A percentile compares a stretch with the other conserved stretches of the same genome.
Evolutionary conservation across 2,797 vertebrate species (phyloP).

Genomic region (Sternarchorhynchus goeldii): DNA sequence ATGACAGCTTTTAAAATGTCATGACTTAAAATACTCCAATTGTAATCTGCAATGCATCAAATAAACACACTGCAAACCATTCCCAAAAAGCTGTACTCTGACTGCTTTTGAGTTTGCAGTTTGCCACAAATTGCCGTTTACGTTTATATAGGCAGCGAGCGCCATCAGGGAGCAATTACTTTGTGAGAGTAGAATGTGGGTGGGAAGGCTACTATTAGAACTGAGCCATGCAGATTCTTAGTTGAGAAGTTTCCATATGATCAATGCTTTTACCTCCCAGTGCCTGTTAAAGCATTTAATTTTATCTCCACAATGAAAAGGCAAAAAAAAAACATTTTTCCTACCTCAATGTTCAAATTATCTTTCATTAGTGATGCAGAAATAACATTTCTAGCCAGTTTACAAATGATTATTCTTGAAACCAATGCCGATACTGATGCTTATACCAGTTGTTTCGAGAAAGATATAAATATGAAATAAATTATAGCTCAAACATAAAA

Average conservation of each 20-base stretch:
- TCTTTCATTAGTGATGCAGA: too few relatives aligned
- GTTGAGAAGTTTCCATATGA: slow-evolving; percentile 9
- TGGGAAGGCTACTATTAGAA: not conserved
- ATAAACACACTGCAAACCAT: slow-evolving; percentile 12
- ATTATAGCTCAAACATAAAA: too few relatives aligned
- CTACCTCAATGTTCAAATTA: too few relatives aligned
- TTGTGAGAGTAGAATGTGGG: slow-evolving; percentile 1
- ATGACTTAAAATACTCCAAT: slow-evolving; percentile 18
- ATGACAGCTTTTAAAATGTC: slow-evolving; percentile 10
- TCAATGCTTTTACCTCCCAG: slow-evolving; percentile 23
- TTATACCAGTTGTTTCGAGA: too few relatives aligned
- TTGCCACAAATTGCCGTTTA: slow-evolving; percentile 26
- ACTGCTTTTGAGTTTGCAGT: slow-evolving; percentile 3
- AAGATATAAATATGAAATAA: too few relatives aligned
- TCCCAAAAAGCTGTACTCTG: slow-evolving; percentile 21
- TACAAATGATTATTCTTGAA: too few relatives aligned
- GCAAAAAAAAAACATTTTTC: not conserved
- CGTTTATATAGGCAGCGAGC: slow-evolving; percentile 16
- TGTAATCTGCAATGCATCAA: slow-evolving; percentile 10
- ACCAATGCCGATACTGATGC: too few relatives aligned
- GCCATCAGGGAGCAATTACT: slow-evolving; percentile 14
- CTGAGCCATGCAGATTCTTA: slow-evolving; percentile 19
- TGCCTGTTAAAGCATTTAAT: slow-evolving; percentile 51
- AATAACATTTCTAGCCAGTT: too few relatives aligned
- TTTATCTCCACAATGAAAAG: not conserved